These are phyloP conservation scores for Cryptophagus acutangulus DNA, from an alignment of 2,888 invertebrate species.

Conservation along the genomic window DNA sequence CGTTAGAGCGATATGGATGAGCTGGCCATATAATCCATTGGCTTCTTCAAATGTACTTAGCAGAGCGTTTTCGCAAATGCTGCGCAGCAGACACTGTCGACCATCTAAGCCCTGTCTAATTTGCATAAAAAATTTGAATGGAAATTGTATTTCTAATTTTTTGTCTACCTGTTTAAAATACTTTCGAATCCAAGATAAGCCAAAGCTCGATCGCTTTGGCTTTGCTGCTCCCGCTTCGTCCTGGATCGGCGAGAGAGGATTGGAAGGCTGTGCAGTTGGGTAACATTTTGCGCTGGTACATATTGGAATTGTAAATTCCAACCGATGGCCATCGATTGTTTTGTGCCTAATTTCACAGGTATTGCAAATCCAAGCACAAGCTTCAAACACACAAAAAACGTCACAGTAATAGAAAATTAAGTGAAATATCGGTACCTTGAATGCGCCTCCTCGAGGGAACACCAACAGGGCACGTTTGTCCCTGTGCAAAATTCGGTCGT, in stretches of 20 bases:
- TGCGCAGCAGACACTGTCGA: slow-evolving; percentile 63
- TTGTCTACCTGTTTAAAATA: slow-evolving; percentile 35
- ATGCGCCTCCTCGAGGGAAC: slow-evolving; percentile 35
- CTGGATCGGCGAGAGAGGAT: too few species aligned
- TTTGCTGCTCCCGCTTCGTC: slow-evolving; percentile 28
- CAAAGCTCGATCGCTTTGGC: slow-evolving; percentile 36
- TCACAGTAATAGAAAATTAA: too few species aligned
- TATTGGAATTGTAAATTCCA: slow-evolving; percentile 66
- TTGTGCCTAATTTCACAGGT: slow-evolving; percentile 53
- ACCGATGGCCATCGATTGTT: slow-evolving; percentile 53
- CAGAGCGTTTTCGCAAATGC: slow-evolving; percentile 70
- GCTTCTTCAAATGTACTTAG: slow-evolving; percentile 57
- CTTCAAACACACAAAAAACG: slow-evolving; percentile 44
- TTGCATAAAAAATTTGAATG: slow-evolving; percentile 29
- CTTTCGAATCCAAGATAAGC: slow-evolving; percentile 39
- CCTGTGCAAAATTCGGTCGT: slow-evolving; percentile 7
- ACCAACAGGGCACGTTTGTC: slow-evolving; percentile 21
- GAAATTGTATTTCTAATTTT: not conserved
- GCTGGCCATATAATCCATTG: slow-evolving; percentile 68
- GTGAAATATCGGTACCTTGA: slow-evolving; percentile 31
- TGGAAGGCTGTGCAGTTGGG: slow-evolving; percentile 36
- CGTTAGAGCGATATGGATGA: slow-evolving; percentile 71
- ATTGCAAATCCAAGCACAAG: slow-evolving; percentile 55
- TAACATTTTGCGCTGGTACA: slow-evolving; percentile 35
- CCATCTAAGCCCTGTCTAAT: slow-evolving; percentile 61